Conservation (phyloP, 2,797 vertebrate species). For the Tenualosa thibaudeaui region DNA sequence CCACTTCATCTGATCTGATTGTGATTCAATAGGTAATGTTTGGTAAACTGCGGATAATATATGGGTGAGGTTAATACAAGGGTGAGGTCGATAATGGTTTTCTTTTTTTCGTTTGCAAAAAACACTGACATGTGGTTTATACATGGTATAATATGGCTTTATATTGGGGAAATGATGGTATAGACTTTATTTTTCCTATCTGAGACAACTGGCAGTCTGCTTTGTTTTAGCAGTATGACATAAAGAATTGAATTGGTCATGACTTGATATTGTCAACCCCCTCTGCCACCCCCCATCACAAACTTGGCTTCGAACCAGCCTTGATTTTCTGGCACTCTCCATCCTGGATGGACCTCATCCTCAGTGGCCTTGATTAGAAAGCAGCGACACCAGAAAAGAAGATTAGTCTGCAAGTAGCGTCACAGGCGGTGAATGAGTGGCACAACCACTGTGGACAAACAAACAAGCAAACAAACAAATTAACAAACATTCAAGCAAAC, state of each 20-base stretch:
- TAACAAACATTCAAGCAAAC: not conserved
- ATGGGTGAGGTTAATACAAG: too few relatives aligned
- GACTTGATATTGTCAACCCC: not conserved
- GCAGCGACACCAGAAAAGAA: not conserved
- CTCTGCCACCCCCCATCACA: not conserved
- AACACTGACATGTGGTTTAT: too few relatives aligned
- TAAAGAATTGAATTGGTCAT: not conserved
- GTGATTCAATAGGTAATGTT: too few relatives aligned
- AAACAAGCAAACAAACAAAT: not conserved
- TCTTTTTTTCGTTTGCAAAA: too few relatives aligned
- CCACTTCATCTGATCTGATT: too few relatives aligned
- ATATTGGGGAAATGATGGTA: too few relatives aligned
- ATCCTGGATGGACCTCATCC: conserved; percentile 19
- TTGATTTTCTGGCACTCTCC: not conserved
- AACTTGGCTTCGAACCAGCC: not conserved
- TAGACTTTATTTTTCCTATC: not conserved
- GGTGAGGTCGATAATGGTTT: too few relatives aligned
- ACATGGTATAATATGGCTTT: too few relatives aligned
- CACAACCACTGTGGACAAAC: not conserved
- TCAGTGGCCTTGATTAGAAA: conserved; percentile 16
- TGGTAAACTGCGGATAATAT: too few relatives aligned
- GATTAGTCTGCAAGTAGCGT: not conserved
- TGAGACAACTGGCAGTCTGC: not conserved
- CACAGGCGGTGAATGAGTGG: not conserved
- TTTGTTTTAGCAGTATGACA: not conserved